A percentile compares a stretch with the other conserved stretches of the same genome.
phyloP scores from a whole-genome alignment of 2,113 vertebrate genomes.

The Oncorhynchus mykiss region DNA sequence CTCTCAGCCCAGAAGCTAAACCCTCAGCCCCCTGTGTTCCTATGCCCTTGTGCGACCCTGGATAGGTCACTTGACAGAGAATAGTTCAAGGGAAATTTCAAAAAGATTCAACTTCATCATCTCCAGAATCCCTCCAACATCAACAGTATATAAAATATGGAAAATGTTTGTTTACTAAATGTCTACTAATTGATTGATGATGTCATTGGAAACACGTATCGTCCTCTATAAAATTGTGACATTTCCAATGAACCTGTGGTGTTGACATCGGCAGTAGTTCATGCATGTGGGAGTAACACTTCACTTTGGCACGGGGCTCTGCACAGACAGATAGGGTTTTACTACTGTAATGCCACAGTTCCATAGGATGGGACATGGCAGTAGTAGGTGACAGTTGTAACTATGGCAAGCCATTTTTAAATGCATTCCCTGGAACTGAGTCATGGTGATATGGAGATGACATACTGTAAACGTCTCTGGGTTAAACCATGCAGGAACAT shows the following conservation, averaged over 20 bases:
- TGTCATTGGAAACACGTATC: no score
- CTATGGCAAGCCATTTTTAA: background rate
- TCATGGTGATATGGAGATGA: background rate
- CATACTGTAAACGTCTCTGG: no score
- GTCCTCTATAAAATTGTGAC: no score
- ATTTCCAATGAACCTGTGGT: constrained; percentile 11
- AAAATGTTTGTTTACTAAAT: background rate
- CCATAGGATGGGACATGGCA: no score
- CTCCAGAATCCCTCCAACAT: no score
- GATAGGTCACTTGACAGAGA: no score
- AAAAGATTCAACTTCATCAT: no score
- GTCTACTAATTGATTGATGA: no score
- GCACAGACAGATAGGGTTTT: background rate
- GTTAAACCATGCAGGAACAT: no score
- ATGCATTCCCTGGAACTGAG: no score
- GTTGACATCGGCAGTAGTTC: background rate
- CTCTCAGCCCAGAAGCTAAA: background rate
- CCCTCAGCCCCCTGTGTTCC: background rate
- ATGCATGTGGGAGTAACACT: constrained; percentile 13
- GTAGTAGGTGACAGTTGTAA: background rate
- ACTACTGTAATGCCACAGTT: background rate
- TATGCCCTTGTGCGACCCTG: constrained; percentile 19
- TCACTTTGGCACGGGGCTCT: constrained; percentile 8
- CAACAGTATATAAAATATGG: background rate
- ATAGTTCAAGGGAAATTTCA: no score